A percentile compares a stretch with the other conserved stretches of the same genome.
Evolutionary conservation across 2,888 invertebrate species (phyloP).

Genomic region (Drosophila kokeensis): DNA sequence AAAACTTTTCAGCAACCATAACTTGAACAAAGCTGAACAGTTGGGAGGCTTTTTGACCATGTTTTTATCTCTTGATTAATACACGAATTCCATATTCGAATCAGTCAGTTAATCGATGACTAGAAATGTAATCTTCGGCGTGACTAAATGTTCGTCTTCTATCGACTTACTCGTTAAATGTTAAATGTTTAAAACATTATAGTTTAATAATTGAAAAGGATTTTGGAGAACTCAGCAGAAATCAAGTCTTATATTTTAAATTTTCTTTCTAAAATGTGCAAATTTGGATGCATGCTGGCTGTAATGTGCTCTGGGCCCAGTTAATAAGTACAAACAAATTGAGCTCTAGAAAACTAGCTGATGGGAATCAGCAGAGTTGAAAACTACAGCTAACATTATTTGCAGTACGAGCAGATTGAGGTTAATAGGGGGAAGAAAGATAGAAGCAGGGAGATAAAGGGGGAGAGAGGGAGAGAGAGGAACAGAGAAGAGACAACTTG

Average conservation of each 20-base stretch:
- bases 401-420: conserved; percentile 17
- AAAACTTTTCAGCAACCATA: background rate
- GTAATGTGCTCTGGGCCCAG: background rate
- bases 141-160: background rate
- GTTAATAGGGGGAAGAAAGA: conserved; percentile 10
- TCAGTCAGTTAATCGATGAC: background rate
- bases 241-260: background rate
- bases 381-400: conserved; percentile 6
- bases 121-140: background rate
- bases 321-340: background rate
- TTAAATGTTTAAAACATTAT: background rate
- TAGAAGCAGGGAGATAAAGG: background rate
- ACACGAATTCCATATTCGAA: background rate
- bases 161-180: background rate
- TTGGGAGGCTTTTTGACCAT: background rate
- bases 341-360: background rate
- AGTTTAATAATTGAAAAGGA: background rate
- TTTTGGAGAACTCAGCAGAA: background rate
- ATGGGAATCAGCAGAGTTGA: background rate
- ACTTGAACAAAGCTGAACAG: background rate
- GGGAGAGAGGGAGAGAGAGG: background rate
- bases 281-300: background rate
- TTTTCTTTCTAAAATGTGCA: background rate
- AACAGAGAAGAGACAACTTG: conserved; percentile 1
- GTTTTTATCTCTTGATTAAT: background rate